Evolutionary conservation across 64 coral and sea anemone species (phyloP).

Genomic region (Orbicella faveolata): DNA sequence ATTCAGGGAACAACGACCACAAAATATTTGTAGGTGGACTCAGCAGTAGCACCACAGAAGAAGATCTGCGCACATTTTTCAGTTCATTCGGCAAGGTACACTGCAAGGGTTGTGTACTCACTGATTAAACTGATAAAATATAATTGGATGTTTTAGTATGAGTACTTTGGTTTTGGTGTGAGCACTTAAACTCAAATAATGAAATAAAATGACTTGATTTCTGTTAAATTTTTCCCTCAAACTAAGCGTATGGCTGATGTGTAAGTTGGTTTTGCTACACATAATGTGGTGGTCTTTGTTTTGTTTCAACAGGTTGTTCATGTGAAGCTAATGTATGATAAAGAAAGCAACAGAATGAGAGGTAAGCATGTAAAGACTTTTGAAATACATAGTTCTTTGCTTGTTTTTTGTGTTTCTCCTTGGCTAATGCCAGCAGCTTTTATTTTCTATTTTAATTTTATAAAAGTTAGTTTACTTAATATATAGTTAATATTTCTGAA

Average conservation of each 20-base stretch:
- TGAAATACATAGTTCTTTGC: neutral
- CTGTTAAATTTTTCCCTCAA: no score
- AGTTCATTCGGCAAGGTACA: constrained; percentile 48
- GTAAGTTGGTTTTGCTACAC: neutral
- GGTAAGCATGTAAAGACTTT: constrained; percentile 18
- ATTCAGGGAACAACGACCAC: constrained; percentile 50
- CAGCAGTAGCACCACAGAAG: constrained; percentile 56
- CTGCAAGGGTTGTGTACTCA: neutral
- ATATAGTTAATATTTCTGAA: no score
- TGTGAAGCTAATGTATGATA: constrained; percentile 79
- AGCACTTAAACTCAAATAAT: no score
- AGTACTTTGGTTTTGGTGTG: no score
- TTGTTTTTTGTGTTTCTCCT: neutral
- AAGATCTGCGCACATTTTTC: constrained; percentile 68
- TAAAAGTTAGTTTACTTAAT: no score
- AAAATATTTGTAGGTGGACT: constrained; percentile 88
- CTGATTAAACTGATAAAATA: no score
- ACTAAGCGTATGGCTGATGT: neutral
- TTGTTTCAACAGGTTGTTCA: constrained; percentile 45
- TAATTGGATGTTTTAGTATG: no score
- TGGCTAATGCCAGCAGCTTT: no score
- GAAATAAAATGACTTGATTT: no score
- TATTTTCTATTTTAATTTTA: no score
- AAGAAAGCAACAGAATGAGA: constrained; percentile 33
- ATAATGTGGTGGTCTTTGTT: neutral